A percentile compares a stretch with the other conserved stretches of the same genome.
Evolutionary conservation across 2,113 vertebrate species (phyloP).

Genomic region (Illadopsis cleaveri): DNA sequence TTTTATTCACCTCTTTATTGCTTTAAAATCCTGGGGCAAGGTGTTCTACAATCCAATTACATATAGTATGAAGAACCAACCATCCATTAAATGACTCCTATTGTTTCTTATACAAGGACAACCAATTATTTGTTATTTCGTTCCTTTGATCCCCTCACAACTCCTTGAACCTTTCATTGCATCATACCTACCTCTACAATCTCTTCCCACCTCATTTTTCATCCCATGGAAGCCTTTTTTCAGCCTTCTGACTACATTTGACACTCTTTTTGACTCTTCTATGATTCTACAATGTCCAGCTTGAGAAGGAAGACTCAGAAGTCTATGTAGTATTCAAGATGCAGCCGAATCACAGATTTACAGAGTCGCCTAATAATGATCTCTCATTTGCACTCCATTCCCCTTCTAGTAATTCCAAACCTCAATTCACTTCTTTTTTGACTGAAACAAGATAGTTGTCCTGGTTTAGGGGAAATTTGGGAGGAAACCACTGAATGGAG

Average conservation of each 20-base stretch:
- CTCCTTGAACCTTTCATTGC: background rate
- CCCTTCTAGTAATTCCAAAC: background rate
- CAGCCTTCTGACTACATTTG: background rate
- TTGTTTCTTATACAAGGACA: background rate
- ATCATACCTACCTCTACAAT: background rate
- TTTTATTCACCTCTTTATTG: background rate
- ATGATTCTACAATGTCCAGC: background rate
- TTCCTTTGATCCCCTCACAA: background rate
- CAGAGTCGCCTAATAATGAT: background rate
- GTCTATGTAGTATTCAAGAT: background rate
- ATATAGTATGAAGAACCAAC: background rate
- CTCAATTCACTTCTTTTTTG: background rate
- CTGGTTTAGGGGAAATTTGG: too few relatives aligned
- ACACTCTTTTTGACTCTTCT: background rate
- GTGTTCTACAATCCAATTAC: background rate
- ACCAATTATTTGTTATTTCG: background rate
- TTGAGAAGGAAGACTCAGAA: background rate
- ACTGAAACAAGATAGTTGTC: background rate
- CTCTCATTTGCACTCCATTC: background rate
- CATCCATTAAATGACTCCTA: rapidly evolving
- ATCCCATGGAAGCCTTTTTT: background rate
- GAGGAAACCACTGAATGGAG: too few relatives aligned
- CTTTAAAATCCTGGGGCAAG: background rate
- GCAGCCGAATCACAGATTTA: background rate
- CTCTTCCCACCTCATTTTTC: background rate